A percentile compares a stretch with the other conserved stretches of the same genome.
Evolutionary conservation across 2,888 invertebrate species (phyloP).

Genomic region (Atethmia centrago): DNA sequence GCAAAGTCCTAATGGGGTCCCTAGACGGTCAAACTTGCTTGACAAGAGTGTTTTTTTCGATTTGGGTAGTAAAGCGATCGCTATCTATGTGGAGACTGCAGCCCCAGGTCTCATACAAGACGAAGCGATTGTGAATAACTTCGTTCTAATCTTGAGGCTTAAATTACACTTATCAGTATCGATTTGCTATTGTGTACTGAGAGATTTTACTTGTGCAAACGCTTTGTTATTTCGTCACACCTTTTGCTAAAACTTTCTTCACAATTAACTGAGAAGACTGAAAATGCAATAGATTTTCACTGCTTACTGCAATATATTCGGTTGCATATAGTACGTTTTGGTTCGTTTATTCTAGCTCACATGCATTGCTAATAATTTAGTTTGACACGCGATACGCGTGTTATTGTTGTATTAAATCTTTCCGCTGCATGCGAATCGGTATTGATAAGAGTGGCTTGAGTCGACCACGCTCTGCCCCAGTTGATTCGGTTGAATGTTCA

Average conservation of each 20-base stretch:
- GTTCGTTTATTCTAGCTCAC: constrained; percentile 21
- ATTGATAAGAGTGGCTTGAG: constrained; percentile 38
- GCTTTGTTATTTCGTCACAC: not conserved
- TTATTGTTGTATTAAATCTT: not conserved
- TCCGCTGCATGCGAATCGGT: constrained; percentile 8
- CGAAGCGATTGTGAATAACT: constrained; percentile 20
- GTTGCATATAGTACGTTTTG: constrained; percentile 14
- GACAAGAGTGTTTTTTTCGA: no score
- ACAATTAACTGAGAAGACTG: constrained; percentile 34
- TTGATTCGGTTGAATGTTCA: constrained; percentile 35
- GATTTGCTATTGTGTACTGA: constrained; percentile 1
- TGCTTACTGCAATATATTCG: not conserved
- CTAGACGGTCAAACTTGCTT: no score
- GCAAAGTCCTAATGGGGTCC: no score
- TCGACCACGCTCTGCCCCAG: constrained; percentile 14
- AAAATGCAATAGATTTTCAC: constrained; percentile 23
- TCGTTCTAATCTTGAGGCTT: not conserved
- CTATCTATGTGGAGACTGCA: no score
- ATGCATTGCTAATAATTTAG: not conserved
- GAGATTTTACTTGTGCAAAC: not conserved
- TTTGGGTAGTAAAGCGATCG: no score
- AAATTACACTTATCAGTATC: constrained; percentile 27
- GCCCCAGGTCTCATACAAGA: not conserved
- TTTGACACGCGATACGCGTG: constrained; percentile 16
- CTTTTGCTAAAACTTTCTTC: constrained; percentile 26